A percentile compares a stretch with the other conserved stretches of the same genome.
phyloP scores from a whole-genome alignment of 2,113 vertebrate genomes.

The Phrynosoma blainvillii region DNA sequence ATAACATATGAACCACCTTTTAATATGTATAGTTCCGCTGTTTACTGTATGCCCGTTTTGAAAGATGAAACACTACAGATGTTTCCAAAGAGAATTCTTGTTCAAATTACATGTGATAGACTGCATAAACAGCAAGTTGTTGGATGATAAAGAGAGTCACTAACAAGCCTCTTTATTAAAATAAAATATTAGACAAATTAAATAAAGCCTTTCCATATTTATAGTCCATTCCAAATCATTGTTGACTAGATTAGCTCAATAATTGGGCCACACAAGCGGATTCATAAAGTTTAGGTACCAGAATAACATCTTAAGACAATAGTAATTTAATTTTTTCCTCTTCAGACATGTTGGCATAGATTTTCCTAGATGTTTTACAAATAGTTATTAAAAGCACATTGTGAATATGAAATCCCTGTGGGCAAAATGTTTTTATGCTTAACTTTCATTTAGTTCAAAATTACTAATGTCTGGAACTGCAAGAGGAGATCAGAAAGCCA shows the following conservation, averaged over 20 bases:
- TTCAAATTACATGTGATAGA: neutral
- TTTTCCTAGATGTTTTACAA: constrained; percentile 82
- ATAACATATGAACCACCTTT: neutral
- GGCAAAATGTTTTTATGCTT: constrained; percentile 80
- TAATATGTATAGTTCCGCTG: neutral
- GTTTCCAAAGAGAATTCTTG: neutral
- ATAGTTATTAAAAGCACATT: constrained; percentile 84
- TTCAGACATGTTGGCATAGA: constrained; percentile 77
- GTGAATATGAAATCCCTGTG: constrained; percentile 76
- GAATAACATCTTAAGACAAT: constrained; percentile 80
- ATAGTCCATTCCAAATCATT: constrained; percentile 52
- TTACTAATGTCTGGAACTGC: constrained; percentile 74
- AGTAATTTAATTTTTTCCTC: constrained; percentile 70
- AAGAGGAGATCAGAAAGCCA: constrained; percentile 73
- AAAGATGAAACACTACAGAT: neutral
- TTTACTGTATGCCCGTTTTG: neutral
- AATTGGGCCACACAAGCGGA: constrained; percentile 76
- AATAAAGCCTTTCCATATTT: constrained; percentile 56
- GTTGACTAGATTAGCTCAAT: constrained; percentile 65
- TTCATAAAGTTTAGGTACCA: constrained; percentile 77
- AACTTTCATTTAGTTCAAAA: constrained; percentile 78
- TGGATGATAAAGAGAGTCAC: constrained; percentile 49
- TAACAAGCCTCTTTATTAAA: constrained; percentile 64
- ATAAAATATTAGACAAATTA: constrained; percentile 63
- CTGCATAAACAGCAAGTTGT: constrained; percentile 38